These are phyloP conservation scores for Knipowitschia caucasica DNA, from an alignment of 2,797 vertebrate genomes.

Conservation along the genomic window DNA sequence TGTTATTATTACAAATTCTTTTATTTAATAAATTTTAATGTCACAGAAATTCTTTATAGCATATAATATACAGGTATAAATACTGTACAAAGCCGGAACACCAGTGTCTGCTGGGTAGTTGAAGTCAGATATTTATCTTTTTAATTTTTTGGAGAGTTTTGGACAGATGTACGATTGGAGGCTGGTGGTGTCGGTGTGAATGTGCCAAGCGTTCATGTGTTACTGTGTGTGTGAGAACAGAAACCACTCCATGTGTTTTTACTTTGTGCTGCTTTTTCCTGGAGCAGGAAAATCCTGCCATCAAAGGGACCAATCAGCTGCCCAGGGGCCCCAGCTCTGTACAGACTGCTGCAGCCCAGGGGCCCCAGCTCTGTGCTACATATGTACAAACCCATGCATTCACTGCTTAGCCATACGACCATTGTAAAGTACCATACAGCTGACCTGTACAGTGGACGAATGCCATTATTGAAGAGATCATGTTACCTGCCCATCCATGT, in stretches of 20 bases:
- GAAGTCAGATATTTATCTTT: constrained; percentile 80
- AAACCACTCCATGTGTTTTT: constrained; percentile 69
- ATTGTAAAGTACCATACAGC: constrained; percentile 65
- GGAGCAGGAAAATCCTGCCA: constrained; percentile 58
- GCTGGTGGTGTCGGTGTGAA: constrained; percentile 30
- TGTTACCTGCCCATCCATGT: constrained; percentile 54
- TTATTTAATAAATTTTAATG: constrained; percentile 81
- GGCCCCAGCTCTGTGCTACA: constrained; percentile 64
- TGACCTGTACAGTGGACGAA: constrained; percentile 74
- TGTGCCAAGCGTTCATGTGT: constrained; percentile 39
- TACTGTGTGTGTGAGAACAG: constrained; percentile 50
- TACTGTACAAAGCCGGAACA: constrained; percentile 80
- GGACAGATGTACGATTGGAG: constrained; percentile 54
- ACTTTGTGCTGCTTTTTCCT: constrained; percentile 70
- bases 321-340: constrained; percentile 67
- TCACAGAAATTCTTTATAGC: constrained; percentile 78
- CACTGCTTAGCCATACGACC: constrained; percentile 68
- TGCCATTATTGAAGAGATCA: constrained; percentile 56
- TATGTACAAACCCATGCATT: constrained; percentile 61
- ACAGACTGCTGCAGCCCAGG: constrained; percentile 61
- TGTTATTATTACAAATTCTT: constrained; percentile 64
- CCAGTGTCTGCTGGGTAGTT: constrained; percentile 78
- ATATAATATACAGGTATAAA: constrained; percentile 79
- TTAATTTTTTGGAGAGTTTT: constrained; percentile 46
- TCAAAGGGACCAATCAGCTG: constrained; percentile 82